A percentile compares a stretch with the other conserved stretches of the same genome.
phyloP scores from a whole-genome alignment of 2,888 invertebrate genomes.

The Polydrusus pterygomalis region DNA sequence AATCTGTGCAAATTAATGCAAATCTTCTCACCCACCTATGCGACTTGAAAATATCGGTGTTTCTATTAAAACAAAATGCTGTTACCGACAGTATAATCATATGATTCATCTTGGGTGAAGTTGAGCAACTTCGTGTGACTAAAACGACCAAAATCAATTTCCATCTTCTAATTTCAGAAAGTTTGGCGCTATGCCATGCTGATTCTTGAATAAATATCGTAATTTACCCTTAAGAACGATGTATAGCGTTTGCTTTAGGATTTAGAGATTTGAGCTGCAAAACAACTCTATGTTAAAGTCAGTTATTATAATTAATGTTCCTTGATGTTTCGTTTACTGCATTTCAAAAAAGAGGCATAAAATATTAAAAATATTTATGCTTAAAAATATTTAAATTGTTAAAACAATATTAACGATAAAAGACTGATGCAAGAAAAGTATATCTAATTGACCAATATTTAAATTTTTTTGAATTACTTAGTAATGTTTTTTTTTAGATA shows the following conservation, averaged over 20 bases:
- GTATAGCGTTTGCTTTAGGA: constrained; percentile 4
- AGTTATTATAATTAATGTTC: background rate
- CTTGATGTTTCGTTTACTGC: no score
- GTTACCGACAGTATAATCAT: constrained; percentile 3
- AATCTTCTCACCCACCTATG: background rate
- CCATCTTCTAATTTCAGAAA: constrained; percentile 69
- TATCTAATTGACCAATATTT: no score
- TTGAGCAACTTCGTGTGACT: constrained; percentile 69
- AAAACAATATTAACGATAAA: no score
- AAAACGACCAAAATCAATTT: constrained; percentile 70
- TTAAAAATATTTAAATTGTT: no score
- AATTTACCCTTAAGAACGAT: constrained; percentile 11
- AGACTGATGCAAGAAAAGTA: no score
- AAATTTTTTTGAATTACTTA: no score
- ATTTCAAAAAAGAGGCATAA: no score
- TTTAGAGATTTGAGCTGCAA: background rate
- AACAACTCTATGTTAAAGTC: constrained; percentile 4
- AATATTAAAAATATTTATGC: no score
- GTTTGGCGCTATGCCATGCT: constrained; percentile 1
- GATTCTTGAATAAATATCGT: constrained; percentile 30
- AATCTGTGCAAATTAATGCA: background rate
- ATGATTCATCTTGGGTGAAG: constrained; percentile 59
- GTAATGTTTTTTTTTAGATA: no score
- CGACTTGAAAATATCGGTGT: constrained; percentile 10
- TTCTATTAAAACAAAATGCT: constrained; percentile 10